Evolutionary conservation across 2,888 invertebrate species (phyloP).

Genomic region (Chironomus tentans): DNA sequence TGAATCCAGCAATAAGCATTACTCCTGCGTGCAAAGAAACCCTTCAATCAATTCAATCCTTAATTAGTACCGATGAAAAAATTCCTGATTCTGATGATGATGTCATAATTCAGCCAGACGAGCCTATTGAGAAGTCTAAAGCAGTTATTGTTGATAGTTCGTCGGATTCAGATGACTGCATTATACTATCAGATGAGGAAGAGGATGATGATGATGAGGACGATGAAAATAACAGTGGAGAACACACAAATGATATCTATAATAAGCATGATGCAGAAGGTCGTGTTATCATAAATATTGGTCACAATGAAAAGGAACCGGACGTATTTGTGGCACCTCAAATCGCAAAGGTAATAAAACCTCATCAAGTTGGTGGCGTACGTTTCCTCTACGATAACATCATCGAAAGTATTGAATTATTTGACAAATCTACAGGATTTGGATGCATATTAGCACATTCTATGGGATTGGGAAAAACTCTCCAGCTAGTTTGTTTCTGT

Average conservation of each 20-base stretch:
- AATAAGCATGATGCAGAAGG: slow-evolving; percentile 88
- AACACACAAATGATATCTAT: slow-evolving; percentile 87
- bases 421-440: slow-evolving; percentile 80
- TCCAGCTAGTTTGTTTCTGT: slow-evolving; percentile 91
- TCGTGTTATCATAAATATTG: slow-evolving; percentile 84
- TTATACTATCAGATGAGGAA: slow-evolving; percentile 74
- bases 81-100: slow-evolving; percentile 25
- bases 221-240: slow-evolving; percentile 83
- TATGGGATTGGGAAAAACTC: slow-evolving; percentile 98
- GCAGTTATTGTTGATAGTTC: slow-evolving; percentile 58
- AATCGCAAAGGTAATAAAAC: slow-evolving; percentile 83
- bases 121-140: slow-evolving; percentile 28
- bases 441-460: slow-evolving; percentile 98
- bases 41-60: background rate
- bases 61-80: slow-evolving; percentile 24
- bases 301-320: slow-evolving; percentile 81
- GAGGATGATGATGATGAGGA: slow-evolving; percentile 71
- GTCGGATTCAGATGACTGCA: slow-evolving; percentile 72
- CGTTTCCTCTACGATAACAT: slow-evolving; percentile 95
- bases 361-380: slow-evolving; percentile 95
- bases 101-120: background rate
- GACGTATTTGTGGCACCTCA: slow-evolving; percentile 89
- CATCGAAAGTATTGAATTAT: slow-evolving; percentile 84
- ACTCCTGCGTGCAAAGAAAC: slow-evolving; percentile 38
- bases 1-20: slow-evolving; percentile 46